phyloP scores from a whole-genome alignment of 2,797 vertebrate species.

The Anas bahamensis region DNA sequence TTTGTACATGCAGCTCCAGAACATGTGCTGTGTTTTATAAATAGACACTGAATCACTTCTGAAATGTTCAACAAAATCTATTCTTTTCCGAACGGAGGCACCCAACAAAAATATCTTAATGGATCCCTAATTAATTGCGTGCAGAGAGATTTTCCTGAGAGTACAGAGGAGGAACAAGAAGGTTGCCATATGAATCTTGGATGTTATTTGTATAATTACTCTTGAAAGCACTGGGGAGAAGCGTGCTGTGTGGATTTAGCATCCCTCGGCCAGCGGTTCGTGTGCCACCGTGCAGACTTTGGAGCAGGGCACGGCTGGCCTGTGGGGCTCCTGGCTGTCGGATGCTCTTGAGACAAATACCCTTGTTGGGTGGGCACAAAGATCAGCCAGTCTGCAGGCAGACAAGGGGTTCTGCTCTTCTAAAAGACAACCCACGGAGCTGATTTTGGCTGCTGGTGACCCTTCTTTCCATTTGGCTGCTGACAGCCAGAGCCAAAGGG shows the following conservation, averaged over 20 bases:
- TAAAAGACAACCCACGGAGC: not conserved
- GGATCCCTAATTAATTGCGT: conserved; percentile 37
- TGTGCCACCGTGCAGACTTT: accelerated
- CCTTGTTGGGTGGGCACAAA: not conserved
- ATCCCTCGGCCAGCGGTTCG: not conserved
- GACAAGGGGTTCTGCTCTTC: not conserved
- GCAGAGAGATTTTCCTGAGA: conserved; percentile 32
- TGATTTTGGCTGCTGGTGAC: not conserved
- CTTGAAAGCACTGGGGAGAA: not conserved
- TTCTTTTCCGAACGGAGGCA: not conserved
- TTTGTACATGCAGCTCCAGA: conserved; percentile 34
- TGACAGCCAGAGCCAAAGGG: not conserved
- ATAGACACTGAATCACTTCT: conserved; percentile 36
- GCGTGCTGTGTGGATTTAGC: not conserved
- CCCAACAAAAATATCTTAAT: conserved; percentile 63
- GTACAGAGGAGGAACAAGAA: not conserved
- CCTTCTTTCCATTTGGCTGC: not conserved
- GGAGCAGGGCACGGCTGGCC: not conserved
- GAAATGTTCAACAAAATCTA: conserved; percentile 18
- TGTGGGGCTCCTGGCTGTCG: not conserved
- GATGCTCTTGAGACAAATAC: not conserved
- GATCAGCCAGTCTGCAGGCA: not conserved
- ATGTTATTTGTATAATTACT: conserved; percentile 21
- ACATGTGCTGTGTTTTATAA: conserved; percentile 44
- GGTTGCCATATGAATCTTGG: not conserved